phyloP scores from a whole-genome alignment of 2,888 invertebrate species.

The Latheticus oryzae region DNA sequence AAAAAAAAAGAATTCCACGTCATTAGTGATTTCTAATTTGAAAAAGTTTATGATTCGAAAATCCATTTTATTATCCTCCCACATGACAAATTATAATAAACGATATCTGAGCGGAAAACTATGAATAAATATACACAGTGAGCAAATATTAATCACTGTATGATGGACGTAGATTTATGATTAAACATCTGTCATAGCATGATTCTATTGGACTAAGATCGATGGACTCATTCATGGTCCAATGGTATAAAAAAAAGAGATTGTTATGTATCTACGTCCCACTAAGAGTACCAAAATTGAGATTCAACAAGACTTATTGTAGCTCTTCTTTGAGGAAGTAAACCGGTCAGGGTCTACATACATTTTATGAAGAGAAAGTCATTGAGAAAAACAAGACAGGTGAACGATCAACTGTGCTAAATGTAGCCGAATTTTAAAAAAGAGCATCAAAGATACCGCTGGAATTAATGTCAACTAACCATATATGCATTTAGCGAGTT shows the following conservation, averaged over 20 bases:
- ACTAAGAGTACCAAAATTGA: no score
- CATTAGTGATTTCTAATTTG: no score
- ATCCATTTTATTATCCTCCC: no score
- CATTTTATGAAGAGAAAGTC: constrained; percentile 18
- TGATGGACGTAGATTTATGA: constrained; percentile 10
- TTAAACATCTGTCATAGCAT: constrained; percentile 6
- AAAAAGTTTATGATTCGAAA: no score
- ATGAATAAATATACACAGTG: no score
- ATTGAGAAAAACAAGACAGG: constrained; percentile 27
- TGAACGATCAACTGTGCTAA: constrained; percentile 37
- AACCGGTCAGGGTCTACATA: constrained; percentile 19
- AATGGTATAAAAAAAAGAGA: no score
- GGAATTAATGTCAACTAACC: constrained; percentile 29
- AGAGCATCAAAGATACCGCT: constrained; percentile 24
- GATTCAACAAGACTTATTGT: no score
- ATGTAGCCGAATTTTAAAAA: constrained; percentile 27
- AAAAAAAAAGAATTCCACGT: no score
- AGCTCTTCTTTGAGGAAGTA: no score
- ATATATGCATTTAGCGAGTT: constrained; percentile 27
- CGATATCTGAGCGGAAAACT: no score
- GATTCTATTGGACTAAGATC: constrained; percentile 19
- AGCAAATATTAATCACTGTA: constrained; percentile 20
- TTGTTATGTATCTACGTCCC: neutral
- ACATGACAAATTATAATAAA: no score
- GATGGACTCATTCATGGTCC: constrained; percentile 17